Evolutionary conservation across 2,888 invertebrate genomes (phyloP).

Genomic region (Pollenia griseotomentosa): DNA sequence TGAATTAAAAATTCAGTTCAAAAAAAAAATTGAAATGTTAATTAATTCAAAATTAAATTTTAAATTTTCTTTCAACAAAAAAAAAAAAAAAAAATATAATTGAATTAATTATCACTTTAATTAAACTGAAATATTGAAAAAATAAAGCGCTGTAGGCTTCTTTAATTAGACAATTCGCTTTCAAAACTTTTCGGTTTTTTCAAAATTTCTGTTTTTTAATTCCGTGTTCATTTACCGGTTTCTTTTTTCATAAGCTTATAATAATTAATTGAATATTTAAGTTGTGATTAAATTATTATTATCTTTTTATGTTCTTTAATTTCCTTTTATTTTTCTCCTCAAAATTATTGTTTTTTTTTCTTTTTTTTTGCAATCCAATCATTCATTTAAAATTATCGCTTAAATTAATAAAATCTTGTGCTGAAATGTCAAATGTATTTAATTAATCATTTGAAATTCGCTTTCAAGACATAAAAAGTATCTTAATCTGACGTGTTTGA

Average conservation of each 20-base stretch:
- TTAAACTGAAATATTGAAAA: too few relatives aligned
- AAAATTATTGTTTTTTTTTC: not conserved
- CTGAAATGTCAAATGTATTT: conserved; percentile 30
- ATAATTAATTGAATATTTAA: not conserved
- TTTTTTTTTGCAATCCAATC: not conserved
- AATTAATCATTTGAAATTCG: conserved; percentile 11
- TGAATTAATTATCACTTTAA: too few relatives aligned
- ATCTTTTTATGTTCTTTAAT: not conserved
- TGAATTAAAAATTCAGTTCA: too few relatives aligned
- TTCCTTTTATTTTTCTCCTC: not conserved
- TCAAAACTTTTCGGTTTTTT: too few relatives aligned
- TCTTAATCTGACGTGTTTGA: not conserved
- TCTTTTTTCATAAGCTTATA: not conserved
- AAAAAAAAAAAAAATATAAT: too few relatives aligned
- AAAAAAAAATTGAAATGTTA: too few relatives aligned
- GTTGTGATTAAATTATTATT: conserved; percentile 3
- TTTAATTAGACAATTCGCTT: too few relatives aligned
- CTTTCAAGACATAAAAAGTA: not conserved
- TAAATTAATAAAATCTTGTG: conserved; percentile 17
- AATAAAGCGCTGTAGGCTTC: too few relatives aligned
- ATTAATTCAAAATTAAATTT: too few relatives aligned
- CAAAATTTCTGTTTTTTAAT: not conserved
- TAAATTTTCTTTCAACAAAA: too few relatives aligned
- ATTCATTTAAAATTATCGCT: conserved; percentile 12
- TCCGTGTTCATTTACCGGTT: not conserved